Conservation (phyloP, 2,113 vertebrate species). For the Deroptyus accipitrinus region DNA sequence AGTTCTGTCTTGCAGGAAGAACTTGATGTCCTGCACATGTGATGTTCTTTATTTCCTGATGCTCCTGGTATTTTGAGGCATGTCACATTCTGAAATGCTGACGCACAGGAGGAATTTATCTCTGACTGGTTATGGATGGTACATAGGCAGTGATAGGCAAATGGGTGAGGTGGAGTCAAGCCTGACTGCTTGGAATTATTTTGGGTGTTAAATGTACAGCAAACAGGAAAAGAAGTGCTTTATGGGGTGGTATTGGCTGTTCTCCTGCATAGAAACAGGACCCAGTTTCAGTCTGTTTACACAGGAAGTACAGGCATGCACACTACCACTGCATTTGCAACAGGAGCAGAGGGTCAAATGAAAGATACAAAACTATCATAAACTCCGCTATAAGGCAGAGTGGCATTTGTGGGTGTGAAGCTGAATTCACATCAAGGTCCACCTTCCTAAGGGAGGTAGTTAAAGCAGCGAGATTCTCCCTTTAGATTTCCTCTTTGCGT, state of each 20-base stretch:
- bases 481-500: neutral
- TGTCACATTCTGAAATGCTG: neutral
- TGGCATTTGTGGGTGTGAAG: neutral
- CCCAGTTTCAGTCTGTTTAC: neutral
- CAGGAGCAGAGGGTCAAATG: neutral
- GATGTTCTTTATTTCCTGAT: neutral
- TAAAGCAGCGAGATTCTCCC: neutral
- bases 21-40: neutral
- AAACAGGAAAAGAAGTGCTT: neutral
- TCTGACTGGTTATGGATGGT: neutral
- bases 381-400: neutral
- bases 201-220: neutral
- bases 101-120: fast-evolving
- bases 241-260: neutral
- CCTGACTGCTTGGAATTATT: neutral
- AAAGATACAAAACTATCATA: neutral
- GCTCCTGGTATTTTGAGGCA: neutral
- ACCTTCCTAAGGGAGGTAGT: neutral
- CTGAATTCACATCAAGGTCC: neutral
- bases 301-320: neutral
- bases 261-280: neutral
- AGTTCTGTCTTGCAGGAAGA: neutral
- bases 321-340: neutral
- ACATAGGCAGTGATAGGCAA: neutral
- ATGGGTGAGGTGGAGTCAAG: neutral